Base-by-base conservation (phyloP, 2,888 invertebrate genomes). In the Anorthoa munda region DNA sequence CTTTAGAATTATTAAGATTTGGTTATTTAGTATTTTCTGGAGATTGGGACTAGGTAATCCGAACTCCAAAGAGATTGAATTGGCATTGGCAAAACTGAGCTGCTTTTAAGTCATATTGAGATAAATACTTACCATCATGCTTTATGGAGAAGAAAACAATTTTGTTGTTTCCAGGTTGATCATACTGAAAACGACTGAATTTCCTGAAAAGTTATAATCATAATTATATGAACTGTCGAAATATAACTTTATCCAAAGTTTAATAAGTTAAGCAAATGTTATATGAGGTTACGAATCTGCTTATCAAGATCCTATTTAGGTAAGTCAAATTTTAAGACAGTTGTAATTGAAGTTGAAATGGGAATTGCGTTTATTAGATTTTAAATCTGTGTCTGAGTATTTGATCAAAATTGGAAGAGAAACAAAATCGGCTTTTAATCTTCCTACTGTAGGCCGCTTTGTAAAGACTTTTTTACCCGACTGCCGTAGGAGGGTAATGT, bases 191-290 rank as follows among this genome's bases (percentile, higher is more conserved):
- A 39, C 7, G 39, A 39, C 39, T 39, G 39, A 0, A 39, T 39
- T 39, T 39, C 9, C n/a, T 45, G 48, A 55, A 21, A 79, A 72
- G 73, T 72, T 61, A 39, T 56, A 51, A 79, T 66, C 31, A 66
- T 39, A 53, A 59, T 31, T 31, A 31, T 31, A 76, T 60, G 23
- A 26, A 23, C 46, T 61, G 31, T n/a, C 4, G 13, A 65, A 73
- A 73, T 58, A 18, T 53, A 61, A 79, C 60, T 66, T 77, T 23
- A 63, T 58, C 5, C 15, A n/a, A 66, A 74, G 66, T 80, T 74
- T 53, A 58, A 66, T 74, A 63, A 80, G 21, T 63, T 53, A 21
- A 56, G 21, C n/a, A 60, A 74, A 59, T 70, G 23, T 18, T 31
- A 45, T 59, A 63, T 13, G 21, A 60, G 17, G 26, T 78, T 66